Base-by-base conservation (phyloP, 2,888 invertebrate species). In the Mesorhabditis sp. region DNA sequence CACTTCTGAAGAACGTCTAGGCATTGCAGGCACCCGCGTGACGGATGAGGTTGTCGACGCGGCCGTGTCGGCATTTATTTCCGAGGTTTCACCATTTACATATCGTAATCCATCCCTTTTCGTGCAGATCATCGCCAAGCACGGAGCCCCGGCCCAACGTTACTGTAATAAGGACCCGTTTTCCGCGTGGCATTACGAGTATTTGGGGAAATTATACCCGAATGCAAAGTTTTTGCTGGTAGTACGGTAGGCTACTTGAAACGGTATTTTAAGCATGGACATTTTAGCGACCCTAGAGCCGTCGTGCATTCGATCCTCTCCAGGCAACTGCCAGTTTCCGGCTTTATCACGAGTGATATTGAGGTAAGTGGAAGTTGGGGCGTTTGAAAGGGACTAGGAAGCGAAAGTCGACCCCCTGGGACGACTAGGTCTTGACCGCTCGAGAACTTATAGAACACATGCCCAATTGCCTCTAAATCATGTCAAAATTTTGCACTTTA, bases 121-220 rank as follows among this genome's bases (percentile, higher is more conserved):
- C n/a, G 7, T 50, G 1, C 69, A 77, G 77, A 79, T 87, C 50
- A 94, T 95, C 82, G 94, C 93, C 72, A 91, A 92, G 81, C 95
- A 97, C 88, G 96, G 95, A 62, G 93, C 94, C 85, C 92, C 94
- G 58, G 95, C 96, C 7, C 64, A 66, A 15, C 89, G 95, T 67
- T 90, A 97, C 75, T 97, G 97, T 89, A 97, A 97, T 89, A 97
- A 97, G 88, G 97, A 97, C 88, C 97, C 97, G 66, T 91, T 96
- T 77, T 95, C 95, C 70, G 90, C 97, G 77, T 95, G 95, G 89
- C 94, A 94, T 90, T 94, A 94, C 86, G 91, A 92, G 69, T 96
- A 93, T 87, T 91, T 97, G 82, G 90, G 92, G 77, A 92, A 93
- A 86, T 89, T 97, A 73, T 97, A 97, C 88, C 96, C 97, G 62